Evolutionary conservation across 2,888 invertebrate genomes (phyloP).

Genomic region (Lasioglossum malachurum): DNA sequence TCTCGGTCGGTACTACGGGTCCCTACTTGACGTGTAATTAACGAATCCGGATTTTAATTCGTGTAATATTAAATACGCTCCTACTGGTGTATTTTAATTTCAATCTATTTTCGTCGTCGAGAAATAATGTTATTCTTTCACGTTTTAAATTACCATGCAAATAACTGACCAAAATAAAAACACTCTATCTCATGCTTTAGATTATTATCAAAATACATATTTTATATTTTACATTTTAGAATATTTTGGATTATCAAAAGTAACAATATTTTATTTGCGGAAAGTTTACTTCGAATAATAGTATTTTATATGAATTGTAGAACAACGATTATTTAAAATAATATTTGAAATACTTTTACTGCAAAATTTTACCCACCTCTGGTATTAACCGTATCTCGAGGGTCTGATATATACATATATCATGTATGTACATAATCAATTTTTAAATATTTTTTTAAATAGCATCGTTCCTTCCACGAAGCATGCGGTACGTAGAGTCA

Average conservation of each 20-base stretch:
- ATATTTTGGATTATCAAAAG: too few relatives aligned
- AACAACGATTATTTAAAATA: too few relatives aligned
- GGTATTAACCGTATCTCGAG: background rate
- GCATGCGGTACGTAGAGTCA: slow-evolving; percentile 9
- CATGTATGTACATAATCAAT: slow-evolving; percentile 13
- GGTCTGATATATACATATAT: background rate
- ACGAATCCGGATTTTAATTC: background rate
- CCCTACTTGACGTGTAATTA: background rate
- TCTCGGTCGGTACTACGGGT: background rate
- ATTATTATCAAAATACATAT: too few relatives aligned
- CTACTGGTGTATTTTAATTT: background rate
- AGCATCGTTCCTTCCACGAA: slow-evolving; percentile 18
- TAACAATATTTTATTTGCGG: too few relatives aligned
- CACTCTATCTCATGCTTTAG: too few relatives aligned
- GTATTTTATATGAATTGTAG: too few relatives aligned
- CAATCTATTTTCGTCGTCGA: background rate
- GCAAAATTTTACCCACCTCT: background rate
- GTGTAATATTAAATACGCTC: too few relatives aligned
- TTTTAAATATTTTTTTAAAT: slow-evolving; percentile 57
- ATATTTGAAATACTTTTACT: too few relatives aligned
- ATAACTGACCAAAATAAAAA: background rate
- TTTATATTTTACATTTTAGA: background rate
- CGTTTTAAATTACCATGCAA: too few relatives aligned
- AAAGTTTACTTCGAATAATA: too few relatives aligned
- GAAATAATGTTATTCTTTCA: background rate